A percentile compares a stretch with the other conserved stretches of the same genome.
Conservation (phyloP, 2,888 invertebrate genomes). For the Sacculina carcini region DNA sequence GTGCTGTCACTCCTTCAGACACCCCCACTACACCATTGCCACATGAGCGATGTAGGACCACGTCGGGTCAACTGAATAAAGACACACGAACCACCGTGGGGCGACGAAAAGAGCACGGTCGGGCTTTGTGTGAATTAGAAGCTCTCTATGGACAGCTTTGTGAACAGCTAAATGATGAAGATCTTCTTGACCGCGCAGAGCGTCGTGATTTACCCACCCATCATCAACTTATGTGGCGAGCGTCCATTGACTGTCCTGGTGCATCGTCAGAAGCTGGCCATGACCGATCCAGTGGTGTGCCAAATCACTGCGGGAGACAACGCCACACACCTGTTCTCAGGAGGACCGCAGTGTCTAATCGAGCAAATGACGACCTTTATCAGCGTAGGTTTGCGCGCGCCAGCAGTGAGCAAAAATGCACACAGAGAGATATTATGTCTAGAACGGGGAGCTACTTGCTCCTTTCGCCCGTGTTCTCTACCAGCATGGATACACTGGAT, state of each 20-base stretch:
- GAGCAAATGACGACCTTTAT: slow-evolving; percentile 51
- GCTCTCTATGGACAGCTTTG: too few species aligned
- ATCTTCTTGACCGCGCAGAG: slow-evolving; percentile 50
- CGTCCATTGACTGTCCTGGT: slow-evolving; percentile 4
- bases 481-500: slow-evolving; percentile 13
- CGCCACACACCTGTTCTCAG: slow-evolving; percentile 18
- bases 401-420: slow-evolving; percentile 20
- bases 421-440: slow-evolving; percentile 9
- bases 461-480: slow-evolving; percentile 34
- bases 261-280: slow-evolving; percentile 14
- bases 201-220: slow-evolving; percentile 35
- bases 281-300: too few species aligned
- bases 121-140: too few species aligned
- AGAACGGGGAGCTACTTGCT: slow-evolving; percentile 28
- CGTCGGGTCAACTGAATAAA: too few species aligned
- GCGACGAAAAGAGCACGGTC: too few species aligned
- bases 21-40: too few species aligned
- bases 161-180: slow-evolving; percentile 48
- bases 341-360: slow-evolving; percentile 31
- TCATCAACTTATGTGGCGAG: slow-evolving; percentile 16
- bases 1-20: too few species aligned
- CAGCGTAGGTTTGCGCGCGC: slow-evolving; percentile 36
- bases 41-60: too few species aligned
- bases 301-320: slow-evolving; percentile 18
- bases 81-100: too few species aligned